These are phyloP conservation scores for Sphaerophoria taeniata DNA, from an alignment of 2,888 invertebrate species.

Conservation along the genomic window DNA sequence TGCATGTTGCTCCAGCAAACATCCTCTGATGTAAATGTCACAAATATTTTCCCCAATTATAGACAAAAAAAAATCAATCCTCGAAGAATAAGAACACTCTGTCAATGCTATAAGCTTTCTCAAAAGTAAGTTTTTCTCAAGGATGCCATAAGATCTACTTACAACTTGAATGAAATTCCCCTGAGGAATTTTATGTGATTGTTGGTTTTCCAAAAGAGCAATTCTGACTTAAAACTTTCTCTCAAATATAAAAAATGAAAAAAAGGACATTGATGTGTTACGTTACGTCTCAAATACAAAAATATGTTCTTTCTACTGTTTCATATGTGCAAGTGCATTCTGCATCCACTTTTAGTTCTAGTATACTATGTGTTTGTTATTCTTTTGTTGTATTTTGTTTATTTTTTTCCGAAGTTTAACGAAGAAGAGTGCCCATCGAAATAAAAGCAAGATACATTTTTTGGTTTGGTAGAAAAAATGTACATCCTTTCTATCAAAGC, in stretches of 20 bases:
- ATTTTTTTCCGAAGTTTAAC: constrained; percentile 11
- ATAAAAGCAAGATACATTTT: constrained; percentile 2
- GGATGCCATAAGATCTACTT: background rate
- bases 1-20: no score
- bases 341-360: background rate
- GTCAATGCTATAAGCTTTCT: background rate
- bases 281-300: no score
- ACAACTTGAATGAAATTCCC: constrained; percentile 31
- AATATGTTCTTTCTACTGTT: background rate
- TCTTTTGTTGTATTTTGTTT: background rate
- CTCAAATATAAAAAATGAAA: background rate
- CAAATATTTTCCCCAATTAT: no score
- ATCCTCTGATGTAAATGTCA: no score
- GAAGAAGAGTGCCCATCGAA: background rate
- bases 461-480: constrained; percentile 42
- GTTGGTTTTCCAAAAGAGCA: constrained; percentile 68
- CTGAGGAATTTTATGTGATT: constrained; percentile 58
- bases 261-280: background rate
- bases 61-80: background rate
- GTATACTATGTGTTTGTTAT: constrained; percentile 3
- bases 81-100: background rate
- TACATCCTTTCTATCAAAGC: constrained; percentile 8
- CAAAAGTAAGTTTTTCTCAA: background rate
- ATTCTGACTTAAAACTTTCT: constrained; percentile 55
- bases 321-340: background rate